These are phyloP conservation scores for Amphiprion percula DNA, from an alignment of 2,113 vertebrate species.

Conservation along the genomic window DNA sequence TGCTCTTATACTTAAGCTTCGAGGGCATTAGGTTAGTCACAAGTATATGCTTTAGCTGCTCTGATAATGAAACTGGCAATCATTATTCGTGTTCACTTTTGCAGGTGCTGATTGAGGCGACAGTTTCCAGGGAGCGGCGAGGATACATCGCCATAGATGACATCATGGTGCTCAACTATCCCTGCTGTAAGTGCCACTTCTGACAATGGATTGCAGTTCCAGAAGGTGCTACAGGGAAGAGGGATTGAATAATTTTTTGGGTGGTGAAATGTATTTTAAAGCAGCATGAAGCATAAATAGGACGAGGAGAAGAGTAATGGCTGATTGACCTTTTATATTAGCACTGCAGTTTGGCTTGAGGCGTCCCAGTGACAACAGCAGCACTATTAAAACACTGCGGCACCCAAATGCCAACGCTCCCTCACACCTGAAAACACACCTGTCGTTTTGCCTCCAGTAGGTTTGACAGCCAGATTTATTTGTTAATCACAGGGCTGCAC, in stretches of 20 bases:
- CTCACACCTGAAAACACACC: slow-evolving; percentile 54
- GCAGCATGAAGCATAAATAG: slow-evolving; percentile 33
- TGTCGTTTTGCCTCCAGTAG: slow-evolving; percentile 27
- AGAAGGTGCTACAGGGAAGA: slow-evolving; percentile 31
- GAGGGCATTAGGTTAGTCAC: slow-evolving; percentile 34
- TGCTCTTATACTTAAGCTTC: slow-evolving; percentile 21
- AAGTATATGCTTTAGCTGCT: slow-evolving; percentile 17
- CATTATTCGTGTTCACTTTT: slow-evolving; percentile 46
- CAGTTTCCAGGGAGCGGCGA: slow-evolving; percentile 89
- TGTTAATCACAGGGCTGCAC: slow-evolving; percentile 10
- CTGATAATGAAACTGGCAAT: slow-evolving; percentile 27
- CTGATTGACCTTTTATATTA: slow-evolving; percentile 58
- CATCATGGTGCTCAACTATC: slow-evolving; percentile 95
- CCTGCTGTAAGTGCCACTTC: slow-evolving; percentile 92
- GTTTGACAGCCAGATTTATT: slow-evolving; percentile 42
- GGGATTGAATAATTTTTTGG: slow-evolving; percentile 13
- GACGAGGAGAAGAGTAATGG: slow-evolving; percentile 51
- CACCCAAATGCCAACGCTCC: slow-evolving; percentile 44
- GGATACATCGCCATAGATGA: slow-evolving; percentile 97
- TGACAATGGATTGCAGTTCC: slow-evolving; percentile 58
- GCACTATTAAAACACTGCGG: slow-evolving; percentile 56
- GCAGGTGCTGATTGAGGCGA: slow-evolving; percentile 95
- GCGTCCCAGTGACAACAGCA: slow-evolving; percentile 23
- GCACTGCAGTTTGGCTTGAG: slow-evolving; percentile 41
- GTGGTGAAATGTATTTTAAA: slow-evolving; percentile 42